phyloP scores from a whole-genome alignment of 2,888 invertebrate species.

The Ochropleura leucogaster region DNA sequence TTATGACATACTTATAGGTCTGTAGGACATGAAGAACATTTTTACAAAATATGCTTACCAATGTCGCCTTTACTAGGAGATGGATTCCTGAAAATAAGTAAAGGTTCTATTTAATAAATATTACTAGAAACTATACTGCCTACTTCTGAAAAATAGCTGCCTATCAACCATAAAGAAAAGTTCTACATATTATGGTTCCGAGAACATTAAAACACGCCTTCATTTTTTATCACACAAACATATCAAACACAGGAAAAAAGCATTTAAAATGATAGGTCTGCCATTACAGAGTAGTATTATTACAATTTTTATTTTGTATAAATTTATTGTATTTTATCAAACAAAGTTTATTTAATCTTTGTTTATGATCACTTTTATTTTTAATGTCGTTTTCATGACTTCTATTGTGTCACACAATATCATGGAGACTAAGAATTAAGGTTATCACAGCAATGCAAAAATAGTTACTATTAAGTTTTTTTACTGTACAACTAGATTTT shows the following conservation, averaged over 20 bases:
- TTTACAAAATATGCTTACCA: constrained; percentile 59
- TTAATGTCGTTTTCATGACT: constrained; percentile 17
- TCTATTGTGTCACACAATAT: neutral
- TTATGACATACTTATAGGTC: neutral
- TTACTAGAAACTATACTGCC: neutral
- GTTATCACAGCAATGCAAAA: neutral
- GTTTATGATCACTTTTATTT: constrained; percentile 6
- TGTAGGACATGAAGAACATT: neutral
- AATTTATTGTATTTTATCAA: constrained; percentile 11
- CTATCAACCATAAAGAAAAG: neutral
- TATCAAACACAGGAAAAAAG: constrained; percentile 34
- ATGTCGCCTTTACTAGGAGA: constrained; percentile 53
- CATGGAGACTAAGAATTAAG: neutral
- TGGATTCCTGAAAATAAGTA: constrained; percentile 39
- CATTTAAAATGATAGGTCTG: constrained; percentile 15
- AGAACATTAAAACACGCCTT: neutral
- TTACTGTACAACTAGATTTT: neutral
- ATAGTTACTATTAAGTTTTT: neutral
- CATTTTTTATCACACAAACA: constrained; percentile 19
- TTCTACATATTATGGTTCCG: neutral
- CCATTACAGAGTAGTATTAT: constrained; percentile 6
- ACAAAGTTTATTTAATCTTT: constrained; percentile 2
- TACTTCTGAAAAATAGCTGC: neutral
- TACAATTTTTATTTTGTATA: constrained; percentile 14
- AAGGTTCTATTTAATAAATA: neutral